A percentile compares a stretch with the other conserved stretches of the same genome.
These are phyloP conservation scores for Tretioscincus oriximinensis DNA, from an alignment of 2,113 vertebrate species.

Conservation along the genomic window DNA sequence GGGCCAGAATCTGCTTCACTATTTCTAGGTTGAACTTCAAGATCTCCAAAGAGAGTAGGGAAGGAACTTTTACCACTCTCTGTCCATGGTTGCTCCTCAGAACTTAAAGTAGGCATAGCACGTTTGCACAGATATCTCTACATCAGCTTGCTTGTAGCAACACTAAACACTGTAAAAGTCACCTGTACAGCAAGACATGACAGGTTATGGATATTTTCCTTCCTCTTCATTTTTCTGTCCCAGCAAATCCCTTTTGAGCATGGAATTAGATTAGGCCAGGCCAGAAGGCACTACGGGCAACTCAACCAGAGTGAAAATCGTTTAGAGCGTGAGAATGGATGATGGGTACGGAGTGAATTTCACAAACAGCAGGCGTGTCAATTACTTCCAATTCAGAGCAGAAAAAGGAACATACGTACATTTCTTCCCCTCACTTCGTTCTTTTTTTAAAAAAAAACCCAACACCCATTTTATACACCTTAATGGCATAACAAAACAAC, in stretches of 20 bases:
- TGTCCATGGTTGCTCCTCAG: neutral
- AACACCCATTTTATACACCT: neutral
- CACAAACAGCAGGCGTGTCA: slow-evolving; percentile 25
- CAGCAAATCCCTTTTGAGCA: slow-evolving; percentile 37
- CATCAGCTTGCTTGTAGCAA: neutral
- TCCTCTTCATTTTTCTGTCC: slow-evolving; percentile 18
- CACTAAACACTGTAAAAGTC: neutral
- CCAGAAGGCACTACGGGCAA: neutral
- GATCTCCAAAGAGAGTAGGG: neutral
- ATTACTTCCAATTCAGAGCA: slow-evolving; percentile 20
- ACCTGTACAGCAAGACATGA: slow-evolving; percentile 22
- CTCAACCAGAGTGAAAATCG: neutral
- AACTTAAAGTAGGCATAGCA: no score
- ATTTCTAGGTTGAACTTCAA: neutral
- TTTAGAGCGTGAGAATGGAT: neutral
- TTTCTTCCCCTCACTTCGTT: neutral
- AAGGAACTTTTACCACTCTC: neutral
- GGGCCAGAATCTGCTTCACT: no score
- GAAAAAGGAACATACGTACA: neutral
- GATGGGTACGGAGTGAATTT: slow-evolving; percentile 11
- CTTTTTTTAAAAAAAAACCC: neutral
- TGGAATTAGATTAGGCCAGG: slow-evolving; percentile 16
- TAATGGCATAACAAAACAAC: slow-evolving; percentile 5
- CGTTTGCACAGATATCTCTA: neutral
- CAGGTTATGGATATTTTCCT: slow-evolving; percentile 18